These are phyloP conservation scores for Phocoena sinus DNA, from an alignment of 2,113 vertebrate genomes.

Conservation along the genomic window DNA sequence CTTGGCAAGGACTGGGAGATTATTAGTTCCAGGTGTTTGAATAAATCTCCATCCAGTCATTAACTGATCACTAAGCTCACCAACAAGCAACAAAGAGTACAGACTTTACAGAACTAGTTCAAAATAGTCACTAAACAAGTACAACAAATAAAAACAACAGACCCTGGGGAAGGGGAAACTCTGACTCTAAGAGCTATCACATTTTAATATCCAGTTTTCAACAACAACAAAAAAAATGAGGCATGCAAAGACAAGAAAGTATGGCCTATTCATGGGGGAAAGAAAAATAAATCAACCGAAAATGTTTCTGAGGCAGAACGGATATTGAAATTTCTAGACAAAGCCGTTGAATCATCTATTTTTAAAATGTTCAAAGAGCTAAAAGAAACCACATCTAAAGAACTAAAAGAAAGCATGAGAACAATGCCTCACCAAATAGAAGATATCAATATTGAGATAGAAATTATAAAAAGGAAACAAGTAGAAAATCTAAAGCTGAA, in stretches of 20 bases:
- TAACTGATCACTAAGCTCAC: neutral
- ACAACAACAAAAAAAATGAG: neutral
- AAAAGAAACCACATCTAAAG: neutral
- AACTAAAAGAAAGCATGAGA: neutral
- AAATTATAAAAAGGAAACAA: neutral
- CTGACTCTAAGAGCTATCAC: neutral
- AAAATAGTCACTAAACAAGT: neutral
- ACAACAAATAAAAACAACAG: neutral
- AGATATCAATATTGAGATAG: neutral
- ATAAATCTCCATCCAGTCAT: neutral
- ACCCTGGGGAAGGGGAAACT: neutral
- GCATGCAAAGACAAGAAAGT: neutral
- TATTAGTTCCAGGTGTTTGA: neutral
- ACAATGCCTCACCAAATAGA: neutral
- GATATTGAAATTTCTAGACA: neutral
- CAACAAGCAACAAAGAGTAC: neutral
- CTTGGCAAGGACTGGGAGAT: neutral
- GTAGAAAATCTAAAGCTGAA: neutral
- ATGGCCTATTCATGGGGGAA: neutral
- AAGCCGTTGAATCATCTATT: neutral
- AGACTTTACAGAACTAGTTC: neutral
- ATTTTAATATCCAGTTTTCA: neutral
- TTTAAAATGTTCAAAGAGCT: neutral
- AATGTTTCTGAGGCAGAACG: neutral
- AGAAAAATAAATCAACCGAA: neutral